A percentile compares a stretch with the other conserved stretches of the same genome.
These are phyloP conservation scores for Cranoglanis bouderius DNA, from an alignment of 2,113 vertebrate species.

Conservation along the genomic window DNA sequence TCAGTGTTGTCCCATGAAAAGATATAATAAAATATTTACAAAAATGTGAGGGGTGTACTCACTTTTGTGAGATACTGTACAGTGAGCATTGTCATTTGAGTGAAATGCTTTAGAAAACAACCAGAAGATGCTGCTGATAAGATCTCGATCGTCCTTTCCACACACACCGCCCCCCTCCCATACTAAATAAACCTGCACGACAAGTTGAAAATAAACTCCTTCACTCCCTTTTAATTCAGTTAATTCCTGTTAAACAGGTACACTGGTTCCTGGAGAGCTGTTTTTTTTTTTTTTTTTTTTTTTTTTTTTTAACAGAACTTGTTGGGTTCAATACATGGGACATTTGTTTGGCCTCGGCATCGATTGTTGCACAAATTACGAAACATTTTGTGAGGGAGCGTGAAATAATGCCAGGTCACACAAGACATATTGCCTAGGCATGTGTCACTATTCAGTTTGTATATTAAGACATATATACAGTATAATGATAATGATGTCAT, in stretches of 20 bases:
- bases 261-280: constrained; percentile 3
- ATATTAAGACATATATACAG: not conserved
- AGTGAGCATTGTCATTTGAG: not conserved
- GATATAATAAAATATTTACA: no score
- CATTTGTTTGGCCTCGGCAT: not conserved
- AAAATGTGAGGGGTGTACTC: no score
- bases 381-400: no score
- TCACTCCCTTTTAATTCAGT: not conserved
- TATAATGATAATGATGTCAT: not conserved
- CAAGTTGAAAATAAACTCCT: not conserved
- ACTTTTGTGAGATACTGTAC: no score
- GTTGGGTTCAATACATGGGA: not conserved
- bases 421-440: not conserved
- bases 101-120: not conserved
- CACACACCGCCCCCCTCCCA: not conserved
- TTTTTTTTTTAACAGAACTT: not conserved
- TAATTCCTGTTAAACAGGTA: constrained; percentile 30
- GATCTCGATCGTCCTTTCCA: not conserved
- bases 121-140: not conserved
- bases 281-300: not conserved
- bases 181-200: constrained; percentile 12
- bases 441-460: not conserved
- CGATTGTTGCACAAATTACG: no score
- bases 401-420: not conserved
- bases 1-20: no score